A percentile compares a stretch with the other conserved stretches of the same genome.
Conservation (phyloP, 2,797 vertebrate species). For the Enteromius unitaeniatus region DNA sequence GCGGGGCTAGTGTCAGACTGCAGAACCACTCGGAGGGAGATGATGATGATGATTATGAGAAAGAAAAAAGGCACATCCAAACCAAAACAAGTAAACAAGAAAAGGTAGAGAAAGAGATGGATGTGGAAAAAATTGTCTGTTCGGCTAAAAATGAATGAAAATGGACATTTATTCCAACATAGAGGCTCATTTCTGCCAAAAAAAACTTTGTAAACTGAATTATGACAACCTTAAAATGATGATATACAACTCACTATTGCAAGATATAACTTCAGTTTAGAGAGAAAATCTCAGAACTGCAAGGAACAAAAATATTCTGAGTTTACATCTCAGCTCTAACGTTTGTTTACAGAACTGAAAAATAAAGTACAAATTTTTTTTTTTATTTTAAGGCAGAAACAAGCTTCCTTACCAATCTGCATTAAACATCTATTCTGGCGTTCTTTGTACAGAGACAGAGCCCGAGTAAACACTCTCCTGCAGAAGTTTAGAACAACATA, state of each 20-base stretch:
- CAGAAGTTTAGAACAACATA: slow-evolving; percentile 66
- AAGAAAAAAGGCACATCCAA: slow-evolving; percentile 42
- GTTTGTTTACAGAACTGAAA: neutral
- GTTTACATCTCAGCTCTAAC: neutral
- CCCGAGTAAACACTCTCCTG: slow-evolving; percentile 14
- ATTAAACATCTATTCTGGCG: neutral
- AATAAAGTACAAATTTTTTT: neutral
- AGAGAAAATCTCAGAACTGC: neutral
- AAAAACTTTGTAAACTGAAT: too few relatives aligned
- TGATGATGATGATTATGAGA: neutral
- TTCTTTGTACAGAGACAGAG: slow-evolving; percentile 43
- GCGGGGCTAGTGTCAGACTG: neutral
- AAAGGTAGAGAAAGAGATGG: slow-evolving; percentile 44
- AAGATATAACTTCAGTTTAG: neutral
- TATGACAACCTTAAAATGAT: too few relatives aligned
- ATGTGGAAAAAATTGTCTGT: neutral
- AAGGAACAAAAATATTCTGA: neutral
- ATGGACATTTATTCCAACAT: neutral
- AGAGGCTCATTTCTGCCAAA: neutral
- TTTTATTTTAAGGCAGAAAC: neutral
- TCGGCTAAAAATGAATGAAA: neutral
- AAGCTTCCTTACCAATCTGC: neutral
- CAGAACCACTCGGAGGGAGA: neutral
- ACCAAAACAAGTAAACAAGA: slow-evolving; percentile 31
- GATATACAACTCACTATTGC: neutral